Evolutionary conservation across 2,888 invertebrate species (phyloP).

Genomic region (Dynastes grantii): DNA sequence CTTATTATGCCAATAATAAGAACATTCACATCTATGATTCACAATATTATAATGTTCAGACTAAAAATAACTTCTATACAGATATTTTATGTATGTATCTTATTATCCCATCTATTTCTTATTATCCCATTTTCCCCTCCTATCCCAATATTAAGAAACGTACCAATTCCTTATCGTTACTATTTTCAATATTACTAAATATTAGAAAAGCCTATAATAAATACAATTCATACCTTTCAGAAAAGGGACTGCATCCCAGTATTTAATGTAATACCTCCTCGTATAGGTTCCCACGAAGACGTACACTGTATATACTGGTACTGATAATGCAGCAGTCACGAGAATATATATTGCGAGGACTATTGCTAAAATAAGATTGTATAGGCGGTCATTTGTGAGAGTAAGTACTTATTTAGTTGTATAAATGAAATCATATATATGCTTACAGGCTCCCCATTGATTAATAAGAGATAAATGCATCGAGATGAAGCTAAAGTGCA

Average conservation of each 20-base stretch:
- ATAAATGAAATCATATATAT: background rate
- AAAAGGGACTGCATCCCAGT: slow-evolving; percentile 49
- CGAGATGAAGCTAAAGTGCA: slow-evolving; percentile 38
- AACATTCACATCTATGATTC: too few relatives aligned
- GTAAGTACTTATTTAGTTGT: background rate
- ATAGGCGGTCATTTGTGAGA: background rate
- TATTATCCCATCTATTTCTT: too few relatives aligned
- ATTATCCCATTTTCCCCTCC: too few relatives aligned
- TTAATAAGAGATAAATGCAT: slow-evolving; percentile 36
- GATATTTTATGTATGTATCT: too few relatives aligned
- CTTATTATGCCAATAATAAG: too few relatives aligned
- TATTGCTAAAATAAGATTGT: slow-evolving; percentile 28
- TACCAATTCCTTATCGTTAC: too few relatives aligned
- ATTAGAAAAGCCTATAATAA: background rate
- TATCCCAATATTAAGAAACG: too few relatives aligned
- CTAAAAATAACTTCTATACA: too few relatives aligned
- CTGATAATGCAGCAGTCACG: slow-evolving; percentile 17
- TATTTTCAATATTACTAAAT: too few relatives aligned
- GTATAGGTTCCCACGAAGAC: slow-evolving; percentile 48
- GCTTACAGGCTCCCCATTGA: slow-evolving; percentile 47
- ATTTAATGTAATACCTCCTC: slow-evolving; percentile 45
- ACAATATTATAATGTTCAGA: too few relatives aligned
- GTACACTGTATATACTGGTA: slow-evolving; percentile 50
- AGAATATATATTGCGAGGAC: slow-evolving; percentile 35
- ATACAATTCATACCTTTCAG: slow-evolving; percentile 42